Base-by-base conservation (phyloP, 2,888 invertebrate species). In the Orchesella flavescens region DNA sequence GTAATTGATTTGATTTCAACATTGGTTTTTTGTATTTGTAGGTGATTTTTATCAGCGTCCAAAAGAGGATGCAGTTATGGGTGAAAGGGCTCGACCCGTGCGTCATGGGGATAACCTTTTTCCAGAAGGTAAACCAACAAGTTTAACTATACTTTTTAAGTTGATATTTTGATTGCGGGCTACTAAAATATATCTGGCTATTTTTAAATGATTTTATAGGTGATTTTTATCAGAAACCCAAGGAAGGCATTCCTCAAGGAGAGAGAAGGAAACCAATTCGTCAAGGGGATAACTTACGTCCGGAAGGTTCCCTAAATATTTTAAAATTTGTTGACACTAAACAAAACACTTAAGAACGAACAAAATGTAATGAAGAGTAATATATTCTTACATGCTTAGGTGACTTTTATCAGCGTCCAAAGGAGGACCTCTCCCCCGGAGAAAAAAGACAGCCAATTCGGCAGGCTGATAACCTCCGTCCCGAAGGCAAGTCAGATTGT, bases 1-100 rank as follows among this genome's bases (percentile, higher is more conserved):
- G 7, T 9, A 7, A 21, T 17, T 21, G 19, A 21, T 55, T 55
- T 55, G 55, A 12, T 15, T 55, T 5, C 5, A 17, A n/a, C 17
- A 10, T 57, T 57, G 59, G 65, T 10, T 5, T 66, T 87, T 91
- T 9, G 89, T 89, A 19, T 92, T 92, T 0, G 93, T 92, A 92
- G 93, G 93, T 4, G 92, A 93, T 34, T 94, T 94, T 89, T 90
- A 90, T 91, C 92, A 93, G 34, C 81, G 80, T 89, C 93, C 92
- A 9, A 89, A 90, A 1, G 89, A 89, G 12, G 90, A 90, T 89
- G 88, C 88, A 0, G 5, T 91, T 89, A 34, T 91, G 88, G 92
- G 92, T 13, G 92, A 92, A 59, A 90, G 90, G 44, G 91, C 92
- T 86, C 72, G 72, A 13, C 83, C 83, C 15, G 23, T 83, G 19